Conservation (phyloP, 2,797 vertebrate genomes). For the Brachymystax lenok region DNA sequence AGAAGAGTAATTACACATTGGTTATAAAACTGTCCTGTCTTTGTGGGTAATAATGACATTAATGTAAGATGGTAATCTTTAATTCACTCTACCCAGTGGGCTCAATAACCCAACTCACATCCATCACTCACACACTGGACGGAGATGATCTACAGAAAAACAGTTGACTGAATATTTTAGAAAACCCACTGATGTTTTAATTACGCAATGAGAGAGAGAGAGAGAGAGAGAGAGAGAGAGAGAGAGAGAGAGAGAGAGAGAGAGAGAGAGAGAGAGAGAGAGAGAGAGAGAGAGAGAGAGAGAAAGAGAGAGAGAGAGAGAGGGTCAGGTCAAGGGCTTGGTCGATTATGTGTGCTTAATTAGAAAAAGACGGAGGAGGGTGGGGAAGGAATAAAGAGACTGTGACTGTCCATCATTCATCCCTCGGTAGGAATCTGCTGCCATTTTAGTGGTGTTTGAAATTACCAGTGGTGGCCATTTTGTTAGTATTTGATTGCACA, state of each 20-base stretch:
- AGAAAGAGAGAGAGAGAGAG: slow-evolving; percentile 1
- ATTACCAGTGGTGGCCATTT: background rate
- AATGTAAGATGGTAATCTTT: background rate
- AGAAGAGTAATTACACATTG: background rate
- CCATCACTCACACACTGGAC: background rate
- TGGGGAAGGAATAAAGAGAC: background rate
- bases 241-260: background rate
- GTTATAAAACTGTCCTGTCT: background rate
- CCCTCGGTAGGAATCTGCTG: background rate
- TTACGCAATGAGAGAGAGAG: background rate
- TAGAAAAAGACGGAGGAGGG: slow-evolving; percentile 19
- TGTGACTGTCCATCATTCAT: slow-evolving; percentile 2
- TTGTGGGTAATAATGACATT: background rate
- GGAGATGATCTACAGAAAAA: background rate
- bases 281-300: background rate
- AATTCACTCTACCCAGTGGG: background rate
- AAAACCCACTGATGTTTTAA: background rate
- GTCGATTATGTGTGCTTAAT: slow-evolving; percentile 18
- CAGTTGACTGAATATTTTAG: background rate
- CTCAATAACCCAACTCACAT: background rate
- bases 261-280: background rate
- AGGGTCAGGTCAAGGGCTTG: slow-evolving; percentile 6
- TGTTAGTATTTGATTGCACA: background rate
- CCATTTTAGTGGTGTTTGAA: slow-evolving; percentile 7
- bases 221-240: background rate